Percentiles rank a stretch among this genome's conserved stretches.
Evolutionary conservation across 1,140 invertebrate genomes (phyloP).

Genomic region (Maniola jurtina): DNA sequence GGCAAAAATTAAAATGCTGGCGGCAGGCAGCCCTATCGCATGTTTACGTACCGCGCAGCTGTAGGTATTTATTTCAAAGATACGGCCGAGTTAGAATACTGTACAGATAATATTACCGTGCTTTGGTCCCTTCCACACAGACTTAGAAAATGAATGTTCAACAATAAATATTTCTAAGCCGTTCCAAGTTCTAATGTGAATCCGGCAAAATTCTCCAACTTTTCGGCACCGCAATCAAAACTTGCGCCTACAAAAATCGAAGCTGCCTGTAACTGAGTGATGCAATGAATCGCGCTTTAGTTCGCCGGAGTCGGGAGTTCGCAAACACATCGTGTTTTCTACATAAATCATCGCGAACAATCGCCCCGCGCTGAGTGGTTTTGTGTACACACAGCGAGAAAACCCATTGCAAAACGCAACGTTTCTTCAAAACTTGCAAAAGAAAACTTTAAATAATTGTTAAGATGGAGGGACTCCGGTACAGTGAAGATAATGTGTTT

Average conservation of each 20-base stretch:
- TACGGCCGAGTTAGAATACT: too few relatives aligned
- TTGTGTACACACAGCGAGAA: slow-evolving; percentile 6
- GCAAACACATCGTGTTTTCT: slow-evolving; percentile 34
- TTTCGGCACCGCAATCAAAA: slow-evolving; percentile 23
- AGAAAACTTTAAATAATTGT: too few relatives aligned
- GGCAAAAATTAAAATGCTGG: too few relatives aligned
- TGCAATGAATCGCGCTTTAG: slow-evolving; percentile 34
- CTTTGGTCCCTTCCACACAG: neutral
- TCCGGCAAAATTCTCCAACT: neutral
- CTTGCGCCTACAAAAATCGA: slow-evolving; percentile 29
- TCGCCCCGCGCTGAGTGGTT: slow-evolving; percentile 32
- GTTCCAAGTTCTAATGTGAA: neutral
- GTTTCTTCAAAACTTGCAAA: too few relatives aligned
- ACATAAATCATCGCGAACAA: slow-evolving; percentile 39
- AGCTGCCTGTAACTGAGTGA: slow-evolving; percentile 22
- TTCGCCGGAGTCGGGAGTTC: slow-evolving; percentile 26
- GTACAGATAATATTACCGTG: too few relatives aligned
- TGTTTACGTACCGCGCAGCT: too few relatives aligned
- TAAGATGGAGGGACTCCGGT: too few relatives aligned
- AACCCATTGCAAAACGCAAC: neutral
- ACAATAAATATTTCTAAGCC: slow-evolving; percentile 2
- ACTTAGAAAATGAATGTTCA: neutral
- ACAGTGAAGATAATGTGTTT: too few relatives aligned
- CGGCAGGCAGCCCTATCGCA: too few relatives aligned
- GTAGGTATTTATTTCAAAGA: too few relatives aligned